Base-by-base conservation (phyloP, 2,113 vertebrate genomes). In the Phyllopteryx taeniolatus region DNA sequence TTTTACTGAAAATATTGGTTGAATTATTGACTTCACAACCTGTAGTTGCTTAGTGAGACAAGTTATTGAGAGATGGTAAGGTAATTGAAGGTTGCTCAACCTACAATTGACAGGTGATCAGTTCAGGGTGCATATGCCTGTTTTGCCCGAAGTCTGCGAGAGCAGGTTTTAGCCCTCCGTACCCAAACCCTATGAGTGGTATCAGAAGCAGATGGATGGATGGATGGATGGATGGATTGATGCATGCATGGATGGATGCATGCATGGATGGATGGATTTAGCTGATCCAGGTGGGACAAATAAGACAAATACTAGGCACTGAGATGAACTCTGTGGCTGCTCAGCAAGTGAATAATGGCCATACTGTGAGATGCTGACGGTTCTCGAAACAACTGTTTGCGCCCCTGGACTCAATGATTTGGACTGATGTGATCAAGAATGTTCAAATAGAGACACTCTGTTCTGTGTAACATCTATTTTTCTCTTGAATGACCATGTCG, bases 371-470 rank as follows among this genome's bases (percentile, higher is more conserved):
- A 74, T 89, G 85, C 86, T 89, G 87, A 86, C 79, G 20, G 68
- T 74, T 83, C 81, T 84, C 77, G 79, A 87, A 90, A 85, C 79
- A 83, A 87, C 80, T 79, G 79, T 85, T 88, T 87, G 78, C 43
- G 74, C 76, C 81, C 79, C 2, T 67, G 76, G 71, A 81, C 80
- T 75, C 65, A 87, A 79, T 79, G 76, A 83, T 80, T 74, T 68
- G 67, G 79, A 78, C 76, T 75, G 78, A 85, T 86, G 76, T 85
- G 82, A 85, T 84, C 67, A 77, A 76, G 71, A 75, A 80, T 74
- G 73, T 74, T 73, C 56, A 68, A 68, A 62, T 22, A 15, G 42
- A 79, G 57, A 70, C 75, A 79, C 27, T 56, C 62, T 65, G 51
- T 54, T 69, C 80, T 84, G 59, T 73, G 67, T 56, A 60, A 44